phyloP scores from a whole-genome alignment of 2,113 vertebrate species.

The Phaethornis superciliosus region DNA sequence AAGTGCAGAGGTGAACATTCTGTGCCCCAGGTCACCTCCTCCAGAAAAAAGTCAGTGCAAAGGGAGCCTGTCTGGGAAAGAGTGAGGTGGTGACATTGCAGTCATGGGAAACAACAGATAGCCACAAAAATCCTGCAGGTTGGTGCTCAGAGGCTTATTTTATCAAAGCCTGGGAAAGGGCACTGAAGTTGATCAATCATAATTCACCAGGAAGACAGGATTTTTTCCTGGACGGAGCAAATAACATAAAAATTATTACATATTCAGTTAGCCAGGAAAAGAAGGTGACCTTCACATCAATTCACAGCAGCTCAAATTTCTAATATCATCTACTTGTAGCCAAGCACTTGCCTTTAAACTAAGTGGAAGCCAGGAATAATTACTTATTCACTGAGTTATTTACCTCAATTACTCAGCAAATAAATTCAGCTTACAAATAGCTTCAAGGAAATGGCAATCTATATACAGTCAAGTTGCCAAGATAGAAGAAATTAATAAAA shows the following conservation, averaged over 20 bases:
- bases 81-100: not conserved
- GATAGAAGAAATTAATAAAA: constrained; percentile 32
- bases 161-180: constrained; percentile 11
- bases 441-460: constrained; percentile 8
- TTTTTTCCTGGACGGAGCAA: not conserved
- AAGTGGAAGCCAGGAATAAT: constrained; percentile 7
- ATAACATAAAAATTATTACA: not conserved
- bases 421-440: constrained; percentile 46
- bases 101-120: not conserved
- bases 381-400: constrained; percentile 23
- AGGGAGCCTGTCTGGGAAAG: not conserved
- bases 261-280: not conserved
- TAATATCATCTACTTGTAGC: constrained; percentile 29
- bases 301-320: constrained; percentile 59
- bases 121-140: not conserved
- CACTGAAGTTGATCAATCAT: not conserved
- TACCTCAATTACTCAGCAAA: constrained; percentile 48
- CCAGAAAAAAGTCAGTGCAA: not conserved
- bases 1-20: rapidly evolving
- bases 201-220: not conserved
- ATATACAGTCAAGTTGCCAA: constrained; percentile 21
- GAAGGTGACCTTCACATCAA: constrained; percentile 36
- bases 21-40: not conserved
- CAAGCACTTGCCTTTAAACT: constrained; percentile 20
- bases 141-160: not conserved